Percentiles rank a stretch among this genome's conserved stretches.
These are phyloP conservation scores for Pseudochirops corinnae DNA, from an alignment of 2,797 vertebrate species.

Conservation along the genomic window DNA sequence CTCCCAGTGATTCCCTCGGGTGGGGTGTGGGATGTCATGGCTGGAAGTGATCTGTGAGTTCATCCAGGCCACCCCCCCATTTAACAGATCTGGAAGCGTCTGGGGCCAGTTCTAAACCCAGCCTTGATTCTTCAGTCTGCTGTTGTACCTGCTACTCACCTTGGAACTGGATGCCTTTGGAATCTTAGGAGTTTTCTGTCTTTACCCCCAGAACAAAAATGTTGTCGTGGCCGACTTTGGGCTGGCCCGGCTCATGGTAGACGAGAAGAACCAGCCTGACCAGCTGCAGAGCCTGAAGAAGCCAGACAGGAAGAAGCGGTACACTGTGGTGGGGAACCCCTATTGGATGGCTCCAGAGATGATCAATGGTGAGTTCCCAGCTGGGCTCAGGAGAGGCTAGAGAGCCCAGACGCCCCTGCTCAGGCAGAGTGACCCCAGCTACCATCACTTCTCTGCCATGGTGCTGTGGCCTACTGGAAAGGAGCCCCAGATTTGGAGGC, in stretches of 20 bases:
- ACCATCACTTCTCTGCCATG: background rate
- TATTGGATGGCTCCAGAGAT: constrained; percentile 99
- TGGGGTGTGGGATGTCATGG: too few relatives aligned
- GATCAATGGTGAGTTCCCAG: constrained; percentile 92
- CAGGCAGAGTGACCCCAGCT: background rate
- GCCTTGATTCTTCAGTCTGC: too few relatives aligned
- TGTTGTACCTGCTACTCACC: fast-evolving
- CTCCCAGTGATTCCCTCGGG: background rate
- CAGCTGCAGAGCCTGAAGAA: constrained; percentile 92
- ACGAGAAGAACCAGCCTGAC: constrained; percentile 92
- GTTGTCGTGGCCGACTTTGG: constrained; percentile 98
- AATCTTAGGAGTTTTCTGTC: background rate
- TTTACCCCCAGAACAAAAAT: constrained; percentile 89
- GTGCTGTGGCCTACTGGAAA: background rate
- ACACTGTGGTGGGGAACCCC: constrained; percentile 98
- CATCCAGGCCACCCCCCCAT: background rate
- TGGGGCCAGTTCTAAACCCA: background rate
- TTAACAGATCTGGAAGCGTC: background rate
- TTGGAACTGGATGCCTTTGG: fast-evolving
- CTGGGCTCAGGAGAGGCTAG: background rate
- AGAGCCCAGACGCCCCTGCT: background rate
- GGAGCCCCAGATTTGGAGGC: background rate
- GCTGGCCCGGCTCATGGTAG: constrained; percentile 94
- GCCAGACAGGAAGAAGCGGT: constrained; percentile 94
- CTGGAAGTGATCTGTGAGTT: background rate